Conservation (phyloP, 1,140 invertebrate species). For the Ruditapes philippinarum region DNA sequence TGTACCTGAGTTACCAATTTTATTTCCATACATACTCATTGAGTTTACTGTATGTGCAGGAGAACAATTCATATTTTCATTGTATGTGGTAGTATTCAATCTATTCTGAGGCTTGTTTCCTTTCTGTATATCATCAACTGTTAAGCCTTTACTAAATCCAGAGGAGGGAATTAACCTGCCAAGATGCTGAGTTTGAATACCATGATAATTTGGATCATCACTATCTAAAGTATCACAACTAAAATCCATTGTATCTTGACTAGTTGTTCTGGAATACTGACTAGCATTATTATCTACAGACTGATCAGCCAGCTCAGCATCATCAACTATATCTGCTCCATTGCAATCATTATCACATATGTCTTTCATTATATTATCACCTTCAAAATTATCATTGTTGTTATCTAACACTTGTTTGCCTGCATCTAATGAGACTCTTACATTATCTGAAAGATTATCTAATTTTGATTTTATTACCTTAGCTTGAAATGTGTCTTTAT, state of each 20-base stretch:
- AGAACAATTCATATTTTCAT: neutral
- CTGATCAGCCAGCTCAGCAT: neutral
- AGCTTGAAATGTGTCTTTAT: neutral
- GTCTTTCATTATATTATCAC: neutral
- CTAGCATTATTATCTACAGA: conserved; percentile 17
- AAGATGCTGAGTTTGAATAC: neutral
- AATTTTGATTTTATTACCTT: neutral
- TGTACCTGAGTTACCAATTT: too few species aligned
- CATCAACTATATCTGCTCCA: neutral
- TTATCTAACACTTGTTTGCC: neutral
- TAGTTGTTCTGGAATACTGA: conserved; percentile 38
- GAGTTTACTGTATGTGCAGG: neutral
- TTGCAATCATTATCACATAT: neutral
- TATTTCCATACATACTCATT: neutral
- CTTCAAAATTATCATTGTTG: neutral
- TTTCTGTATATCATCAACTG: neutral
- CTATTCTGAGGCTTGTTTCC: neutral
- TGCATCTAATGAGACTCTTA: neutral
- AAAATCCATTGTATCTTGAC: conserved; percentile 63
- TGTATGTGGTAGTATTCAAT: neutral
- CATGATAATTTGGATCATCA: conserved; percentile 36
- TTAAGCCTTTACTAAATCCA: neutral
- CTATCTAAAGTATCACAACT: conserved; percentile 18
- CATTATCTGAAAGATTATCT: neutral
- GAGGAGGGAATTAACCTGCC: neutral